phyloP scores from a whole-genome alignment of 2,888 invertebrate species.

The Eulithis prunata region DNA sequence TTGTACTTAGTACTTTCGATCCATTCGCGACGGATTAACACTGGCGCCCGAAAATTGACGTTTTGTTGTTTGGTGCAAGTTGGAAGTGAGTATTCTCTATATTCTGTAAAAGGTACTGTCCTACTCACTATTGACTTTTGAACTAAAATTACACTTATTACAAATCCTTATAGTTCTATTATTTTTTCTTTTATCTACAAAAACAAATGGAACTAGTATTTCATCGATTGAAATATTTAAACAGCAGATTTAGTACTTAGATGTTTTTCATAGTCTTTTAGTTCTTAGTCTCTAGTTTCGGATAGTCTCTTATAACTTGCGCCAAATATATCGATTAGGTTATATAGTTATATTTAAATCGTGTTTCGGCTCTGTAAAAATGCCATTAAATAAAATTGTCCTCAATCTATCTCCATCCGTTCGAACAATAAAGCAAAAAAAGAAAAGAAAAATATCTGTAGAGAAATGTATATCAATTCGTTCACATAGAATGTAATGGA shows the following conservation, averaged over 20 bases:
- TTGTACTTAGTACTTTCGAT: conserved; percentile 78
- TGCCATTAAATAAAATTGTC: conserved; percentile 65
- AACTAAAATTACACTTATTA: neutral
- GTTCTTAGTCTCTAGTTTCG: conserved; percentile 7
- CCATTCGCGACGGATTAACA: conserved; percentile 61
- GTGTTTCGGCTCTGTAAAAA: conserved; percentile 65
- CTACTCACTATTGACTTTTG: conserved; percentile 1
- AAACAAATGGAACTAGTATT: neutral
- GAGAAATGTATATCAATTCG: conserved; percentile 38
- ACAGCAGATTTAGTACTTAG: neutral
- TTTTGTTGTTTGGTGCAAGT: conserved; percentile 35
- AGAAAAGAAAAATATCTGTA: conserved; percentile 36
- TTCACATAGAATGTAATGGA: conserved; percentile 34
- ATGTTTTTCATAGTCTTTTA: neutral
- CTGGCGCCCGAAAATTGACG: conserved; percentile 32
- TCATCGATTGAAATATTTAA: neutral
- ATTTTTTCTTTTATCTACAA: neutral
- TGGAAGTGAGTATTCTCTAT: conserved; percentile 25
- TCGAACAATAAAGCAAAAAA: conserved; percentile 73
- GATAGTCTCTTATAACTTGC: conserved; percentile 58
- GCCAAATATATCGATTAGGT: conserved; percentile 67
- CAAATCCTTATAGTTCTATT: neutral
- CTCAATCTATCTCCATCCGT: conserved; percentile 80
- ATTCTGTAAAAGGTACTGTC: neutral
- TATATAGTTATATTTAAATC: conserved; percentile 66